A percentile compares a stretch with the other conserved stretches of the same genome.
phyloP scores from a whole-genome alignment of 2,113 vertebrate species.

The Puffinus mauretanicus region DNA sequence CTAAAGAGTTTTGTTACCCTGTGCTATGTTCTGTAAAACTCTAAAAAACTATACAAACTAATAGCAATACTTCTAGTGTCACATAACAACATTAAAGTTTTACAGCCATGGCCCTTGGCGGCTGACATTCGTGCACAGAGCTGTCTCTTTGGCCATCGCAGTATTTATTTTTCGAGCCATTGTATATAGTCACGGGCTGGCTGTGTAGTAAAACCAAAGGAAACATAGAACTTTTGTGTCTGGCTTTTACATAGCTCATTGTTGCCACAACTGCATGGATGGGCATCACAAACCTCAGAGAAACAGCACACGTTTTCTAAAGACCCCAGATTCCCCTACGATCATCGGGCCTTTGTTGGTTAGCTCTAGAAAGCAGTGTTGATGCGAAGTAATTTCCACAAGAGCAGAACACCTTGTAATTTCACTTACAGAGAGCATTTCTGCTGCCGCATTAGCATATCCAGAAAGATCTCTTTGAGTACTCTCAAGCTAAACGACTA shows the following conservation, averaged over 20 bases:
- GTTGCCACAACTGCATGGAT: neutral
- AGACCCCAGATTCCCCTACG: fast-evolving
- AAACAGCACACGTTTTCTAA: fast-evolving
- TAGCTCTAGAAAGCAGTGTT: neutral
- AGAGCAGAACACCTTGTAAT: neutral
- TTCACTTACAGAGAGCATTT: neutral
- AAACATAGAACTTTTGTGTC: neutral
- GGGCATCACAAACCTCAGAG: neutral
- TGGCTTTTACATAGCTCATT: neutral
- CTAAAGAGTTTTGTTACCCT: neutral
- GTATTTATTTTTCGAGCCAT: neutral
- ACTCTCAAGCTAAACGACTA: fast-evolving
- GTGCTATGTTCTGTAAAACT: neutral
- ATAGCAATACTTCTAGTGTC: neutral
- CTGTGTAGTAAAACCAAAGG: neutral
- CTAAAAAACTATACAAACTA: neutral
- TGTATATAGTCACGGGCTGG: neutral
- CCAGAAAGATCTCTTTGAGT: neutral
- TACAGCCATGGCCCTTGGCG: neutral
- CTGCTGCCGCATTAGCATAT: fast-evolving
- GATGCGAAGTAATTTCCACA: neutral
- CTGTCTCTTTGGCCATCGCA: neutral
- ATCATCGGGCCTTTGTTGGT: neutral
- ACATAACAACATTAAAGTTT: neutral
- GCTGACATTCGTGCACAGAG: neutral